phyloP scores from a whole-genome alignment of 1,140 invertebrate species.

The Drosophila bocqueti region DNA sequence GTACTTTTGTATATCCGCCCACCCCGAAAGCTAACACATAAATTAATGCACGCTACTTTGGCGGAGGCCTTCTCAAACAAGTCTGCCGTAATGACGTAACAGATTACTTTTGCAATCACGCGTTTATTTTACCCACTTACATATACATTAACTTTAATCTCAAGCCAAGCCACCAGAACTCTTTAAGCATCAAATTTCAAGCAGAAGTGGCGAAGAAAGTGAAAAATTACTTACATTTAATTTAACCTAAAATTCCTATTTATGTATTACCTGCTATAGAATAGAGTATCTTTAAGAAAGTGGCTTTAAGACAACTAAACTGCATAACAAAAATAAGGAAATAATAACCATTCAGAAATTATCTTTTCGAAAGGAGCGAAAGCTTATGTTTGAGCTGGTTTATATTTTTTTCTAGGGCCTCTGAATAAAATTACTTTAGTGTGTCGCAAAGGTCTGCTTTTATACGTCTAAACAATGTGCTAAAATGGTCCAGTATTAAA shows the following conservation, averaged over 20 bases:
- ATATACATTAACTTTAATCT: background rate
- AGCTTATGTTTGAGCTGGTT: background rate
- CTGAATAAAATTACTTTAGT: background rate
- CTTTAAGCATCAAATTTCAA: background rate
- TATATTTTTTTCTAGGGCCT: background rate
- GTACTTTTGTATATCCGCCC: conserved; percentile 5
- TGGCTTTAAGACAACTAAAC: background rate
- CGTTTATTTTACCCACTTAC: conserved; percentile 13
- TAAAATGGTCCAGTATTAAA: conserved; percentile 26
- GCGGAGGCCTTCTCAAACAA: conserved; percentile 26
- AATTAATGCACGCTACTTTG: conserved; percentile 43
- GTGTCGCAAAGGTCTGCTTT: background rate
- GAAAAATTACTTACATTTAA: background rate
- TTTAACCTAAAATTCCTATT: no score
- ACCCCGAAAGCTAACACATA: conserved; percentile 29
- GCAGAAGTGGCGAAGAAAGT: background rate
- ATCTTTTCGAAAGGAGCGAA: background rate
- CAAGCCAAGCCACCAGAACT: background rate
- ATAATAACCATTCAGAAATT: background rate
- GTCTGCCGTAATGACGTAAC: conserved; percentile 32
- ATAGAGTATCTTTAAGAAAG: background rate
- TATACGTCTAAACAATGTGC: conserved; percentile 15
- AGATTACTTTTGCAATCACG: conserved; percentile 16
- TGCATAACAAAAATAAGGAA: background rate
- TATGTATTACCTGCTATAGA: background rate